phyloP scores from a whole-genome alignment of 2,113 vertebrate genomes.

The Callospermophilus lateralis region DNA sequence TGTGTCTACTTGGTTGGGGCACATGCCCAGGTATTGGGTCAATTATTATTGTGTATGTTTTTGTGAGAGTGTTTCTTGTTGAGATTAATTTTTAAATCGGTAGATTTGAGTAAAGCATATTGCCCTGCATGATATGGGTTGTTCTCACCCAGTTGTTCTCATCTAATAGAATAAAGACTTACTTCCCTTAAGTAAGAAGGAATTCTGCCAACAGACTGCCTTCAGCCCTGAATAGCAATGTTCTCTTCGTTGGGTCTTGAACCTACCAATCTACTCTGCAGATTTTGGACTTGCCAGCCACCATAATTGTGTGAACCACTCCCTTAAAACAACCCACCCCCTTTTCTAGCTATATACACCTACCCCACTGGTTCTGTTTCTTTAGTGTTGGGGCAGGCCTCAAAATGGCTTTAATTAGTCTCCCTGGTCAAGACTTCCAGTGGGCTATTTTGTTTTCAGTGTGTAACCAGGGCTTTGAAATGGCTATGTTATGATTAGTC shows the following conservation, averaged over 20 bases:
- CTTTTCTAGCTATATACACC: not conserved
- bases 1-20: not conserved
- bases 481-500: too few relatives aligned
- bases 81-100: not conserved
- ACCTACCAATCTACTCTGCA: not conserved
- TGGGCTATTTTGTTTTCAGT: too few relatives aligned
- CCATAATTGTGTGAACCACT: not conserved
- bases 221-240: not conserved
- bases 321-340: not conserved
- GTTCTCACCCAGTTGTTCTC: too few relatives aligned
- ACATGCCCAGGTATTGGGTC: not conserved
- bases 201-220: not conserved
- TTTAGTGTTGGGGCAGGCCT: too few relatives aligned
- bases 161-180: not conserved
- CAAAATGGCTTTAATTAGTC: too few relatives aligned
- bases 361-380: too few relatives aligned
- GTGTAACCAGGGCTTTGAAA: too few relatives aligned
- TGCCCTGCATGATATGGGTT: not conserved
- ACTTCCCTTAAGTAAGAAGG: not conserved
- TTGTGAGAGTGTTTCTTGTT: not conserved
- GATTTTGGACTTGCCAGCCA: not conserved
- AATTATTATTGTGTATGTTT: not conserved
- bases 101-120: not conserved
- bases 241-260: not conserved
- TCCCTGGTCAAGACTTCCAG: too few relatives aligned